A percentile compares a stretch with the other conserved stretches of the same genome.
Evolutionary conservation across 2,888 invertebrate species (phyloP).

Genomic region (Aphodius sticticus): DNA sequence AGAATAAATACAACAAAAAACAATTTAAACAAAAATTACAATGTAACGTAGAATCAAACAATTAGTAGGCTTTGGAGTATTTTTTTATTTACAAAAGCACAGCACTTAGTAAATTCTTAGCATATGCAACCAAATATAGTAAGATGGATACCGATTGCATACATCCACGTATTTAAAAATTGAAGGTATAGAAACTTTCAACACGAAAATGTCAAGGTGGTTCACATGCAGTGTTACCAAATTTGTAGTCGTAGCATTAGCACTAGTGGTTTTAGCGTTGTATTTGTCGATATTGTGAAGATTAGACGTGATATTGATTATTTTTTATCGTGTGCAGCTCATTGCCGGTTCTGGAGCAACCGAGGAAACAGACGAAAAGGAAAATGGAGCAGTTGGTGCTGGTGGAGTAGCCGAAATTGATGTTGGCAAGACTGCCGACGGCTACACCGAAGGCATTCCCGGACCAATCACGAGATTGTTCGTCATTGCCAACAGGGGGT

Average conservation of each 20-base stretch:
- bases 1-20: background rate
- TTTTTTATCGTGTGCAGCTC: conserved; percentile 65
- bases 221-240: background rate
- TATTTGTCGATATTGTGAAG: background rate
- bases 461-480: conserved; percentile 87
- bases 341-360: conserved; percentile 79
- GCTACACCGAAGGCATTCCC: conserved; percentile 83
- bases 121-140: background rate
- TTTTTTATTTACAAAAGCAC: background rate
- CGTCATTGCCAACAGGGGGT: conserved; percentile 86
- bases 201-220: background rate
- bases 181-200: background rate
- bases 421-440: conserved; percentile 66
- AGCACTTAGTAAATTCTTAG: background rate
- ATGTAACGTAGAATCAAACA: too few relatives aligned
- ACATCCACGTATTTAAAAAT: background rate
- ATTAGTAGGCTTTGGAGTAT: background rate
- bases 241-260: background rate
- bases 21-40: background rate
- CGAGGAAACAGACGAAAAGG: conserved; percentile 68
- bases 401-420: conserved; percentile 64
- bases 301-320: background rate
- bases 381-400: conserved; percentile 62
- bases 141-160: background rate
- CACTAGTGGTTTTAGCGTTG: background rate